phyloP scores from a whole-genome alignment of 2,888 invertebrate species.

The Alsophila aescularia region DNA sequence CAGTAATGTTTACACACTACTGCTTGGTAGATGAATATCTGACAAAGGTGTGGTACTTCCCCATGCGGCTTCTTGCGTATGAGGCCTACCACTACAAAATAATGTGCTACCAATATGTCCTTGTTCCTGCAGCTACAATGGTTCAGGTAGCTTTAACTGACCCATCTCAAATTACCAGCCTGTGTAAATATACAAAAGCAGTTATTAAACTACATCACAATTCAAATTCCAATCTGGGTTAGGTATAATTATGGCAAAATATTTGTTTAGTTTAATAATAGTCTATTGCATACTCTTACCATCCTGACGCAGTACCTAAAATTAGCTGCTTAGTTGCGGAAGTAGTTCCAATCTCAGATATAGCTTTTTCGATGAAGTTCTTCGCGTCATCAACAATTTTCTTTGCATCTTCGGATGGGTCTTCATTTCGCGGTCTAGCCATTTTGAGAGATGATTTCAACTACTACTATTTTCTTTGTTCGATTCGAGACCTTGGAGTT shows the following conservation, averaged over 20 bases:
- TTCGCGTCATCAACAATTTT: slow-evolving; percentile 88
- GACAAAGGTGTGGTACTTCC: too few species aligned
- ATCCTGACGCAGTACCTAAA: slow-evolving; percentile 95
- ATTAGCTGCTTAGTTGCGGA: slow-evolving; percentile 94
- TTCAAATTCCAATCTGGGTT: too few species aligned
- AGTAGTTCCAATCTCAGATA: slow-evolving; percentile 92
- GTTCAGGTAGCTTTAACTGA: too few species aligned
- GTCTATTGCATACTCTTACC: slow-evolving; percentile 83
- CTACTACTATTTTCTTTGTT: background rate
- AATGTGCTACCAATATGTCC: too few species aligned
- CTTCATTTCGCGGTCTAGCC: slow-evolving; percentile 76
- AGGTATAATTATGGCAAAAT: background rate
- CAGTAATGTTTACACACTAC: too few species aligned
- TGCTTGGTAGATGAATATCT: too few species aligned
- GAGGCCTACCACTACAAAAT: too few species aligned
- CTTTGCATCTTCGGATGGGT: slow-evolving; percentile 81
- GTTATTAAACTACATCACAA: too few species aligned
- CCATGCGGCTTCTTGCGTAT: too few species aligned
- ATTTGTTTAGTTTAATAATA: background rate
- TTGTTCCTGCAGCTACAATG: too few species aligned
- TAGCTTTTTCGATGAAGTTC: slow-evolving; percentile 88
- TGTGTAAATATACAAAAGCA: too few species aligned
- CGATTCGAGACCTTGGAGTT: background rate
- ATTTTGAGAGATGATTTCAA: slow-evolving; percentile 42
- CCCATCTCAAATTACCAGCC: too few species aligned